Conservation (phyloP, 2,113 vertebrate genomes). For the Ancistrus triradiatus region DNA sequence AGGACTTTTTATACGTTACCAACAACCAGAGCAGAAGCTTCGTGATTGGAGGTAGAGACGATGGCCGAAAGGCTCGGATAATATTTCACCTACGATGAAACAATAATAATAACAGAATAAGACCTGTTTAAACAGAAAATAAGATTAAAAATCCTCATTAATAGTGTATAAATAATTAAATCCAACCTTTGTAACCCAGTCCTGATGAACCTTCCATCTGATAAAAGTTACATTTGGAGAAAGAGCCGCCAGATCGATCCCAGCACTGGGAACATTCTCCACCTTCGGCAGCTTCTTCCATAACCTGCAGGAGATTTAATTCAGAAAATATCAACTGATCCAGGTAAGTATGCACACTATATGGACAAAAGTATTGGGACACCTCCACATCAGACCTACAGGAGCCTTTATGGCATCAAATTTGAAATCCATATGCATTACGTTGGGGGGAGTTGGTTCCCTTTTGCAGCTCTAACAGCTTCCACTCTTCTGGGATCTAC, state of each 20-base stretch:
- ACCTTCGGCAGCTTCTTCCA: conserved; percentile 74
- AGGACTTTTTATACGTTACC: conserved; percentile 49
- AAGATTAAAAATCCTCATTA: neutral
- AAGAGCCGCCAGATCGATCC: conserved; percentile 54
- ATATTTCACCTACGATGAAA: conserved; percentile 70
- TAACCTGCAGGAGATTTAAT: conserved; percentile 52
- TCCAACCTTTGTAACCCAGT: conserved; percentile 67
- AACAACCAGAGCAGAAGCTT: conserved; percentile 62
- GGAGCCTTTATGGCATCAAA: no score
- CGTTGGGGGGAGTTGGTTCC: no score
- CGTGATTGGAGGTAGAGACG: conserved; percentile 69
- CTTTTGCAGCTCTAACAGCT: no score
- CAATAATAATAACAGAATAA: neutral
- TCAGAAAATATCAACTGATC: no score
- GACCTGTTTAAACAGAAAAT: no score
- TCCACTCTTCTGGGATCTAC: no score
- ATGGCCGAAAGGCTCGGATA: conserved; percentile 62
- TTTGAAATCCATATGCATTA: no score
- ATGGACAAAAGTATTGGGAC: no score
- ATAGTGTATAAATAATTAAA: neutral
- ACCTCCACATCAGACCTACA: no score
- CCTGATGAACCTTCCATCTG: conserved; percentile 69
- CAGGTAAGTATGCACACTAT: no score
- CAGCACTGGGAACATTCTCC: conserved; percentile 66
- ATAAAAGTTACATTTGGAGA: conserved; percentile 64